Conservation (phyloP, 1,140 invertebrate genomes). For the Drosophila repleta region DNA sequence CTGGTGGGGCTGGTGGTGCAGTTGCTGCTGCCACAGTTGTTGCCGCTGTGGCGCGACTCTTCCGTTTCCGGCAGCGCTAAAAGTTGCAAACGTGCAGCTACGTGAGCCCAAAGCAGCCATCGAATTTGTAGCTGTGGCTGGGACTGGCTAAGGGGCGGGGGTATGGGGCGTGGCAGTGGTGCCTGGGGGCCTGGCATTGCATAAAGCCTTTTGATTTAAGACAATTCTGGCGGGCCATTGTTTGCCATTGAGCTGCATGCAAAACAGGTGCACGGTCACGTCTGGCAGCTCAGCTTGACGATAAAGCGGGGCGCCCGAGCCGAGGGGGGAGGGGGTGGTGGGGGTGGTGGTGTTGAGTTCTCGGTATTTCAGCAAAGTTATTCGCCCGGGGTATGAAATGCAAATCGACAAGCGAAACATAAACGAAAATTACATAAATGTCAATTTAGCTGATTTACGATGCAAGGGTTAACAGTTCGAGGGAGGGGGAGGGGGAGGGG, state of each 20-base stretch:
- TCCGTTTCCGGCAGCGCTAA: constrained; percentile 69
- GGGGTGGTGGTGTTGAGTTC: background rate
- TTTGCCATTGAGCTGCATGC: constrained; percentile 43
- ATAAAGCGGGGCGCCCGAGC: constrained; percentile 1
- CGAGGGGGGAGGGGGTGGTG: background rate
- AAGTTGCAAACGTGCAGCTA: constrained; percentile 58
- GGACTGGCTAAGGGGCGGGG: background rate
- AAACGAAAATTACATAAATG: constrained; percentile 51
- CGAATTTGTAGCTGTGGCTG: background rate
- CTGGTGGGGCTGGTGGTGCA: constrained; percentile 12
- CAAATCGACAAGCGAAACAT: background rate
- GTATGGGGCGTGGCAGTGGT: background rate
- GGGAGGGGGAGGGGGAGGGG: background rate
- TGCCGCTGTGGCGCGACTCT: constrained; percentile 34
- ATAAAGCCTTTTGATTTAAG: constrained; percentile 60
- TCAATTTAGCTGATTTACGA: constrained; percentile 51
- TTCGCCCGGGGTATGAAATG: background rate
- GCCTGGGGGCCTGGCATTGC: background rate
- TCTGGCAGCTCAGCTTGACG: constrained; percentile 44
- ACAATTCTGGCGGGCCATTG: constrained; percentile 50
- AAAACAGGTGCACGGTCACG: constrained; percentile 55
- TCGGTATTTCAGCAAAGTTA: background rate
- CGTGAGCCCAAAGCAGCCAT: constrained; percentile 46
- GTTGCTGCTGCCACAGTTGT: background rate
- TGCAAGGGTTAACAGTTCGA: background rate